Conservation (phyloP, 2,113 vertebrate species). For the Epinephelus moara region DNA sequence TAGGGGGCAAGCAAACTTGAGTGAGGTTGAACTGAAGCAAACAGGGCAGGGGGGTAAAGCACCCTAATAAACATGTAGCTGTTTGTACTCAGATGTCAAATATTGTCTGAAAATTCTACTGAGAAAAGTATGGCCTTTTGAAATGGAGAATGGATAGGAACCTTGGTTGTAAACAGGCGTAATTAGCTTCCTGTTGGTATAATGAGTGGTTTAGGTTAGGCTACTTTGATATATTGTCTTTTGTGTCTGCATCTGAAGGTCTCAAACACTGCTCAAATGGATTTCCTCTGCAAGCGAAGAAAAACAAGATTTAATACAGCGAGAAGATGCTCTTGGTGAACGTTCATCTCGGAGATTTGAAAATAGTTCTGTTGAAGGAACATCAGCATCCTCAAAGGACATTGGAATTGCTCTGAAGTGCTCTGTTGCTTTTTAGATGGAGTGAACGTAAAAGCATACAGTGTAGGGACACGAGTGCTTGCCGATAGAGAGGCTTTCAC, state of each 20-base stretch:
- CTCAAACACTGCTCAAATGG: constrained; percentile 14
- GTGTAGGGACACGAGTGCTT: constrained; percentile 36
- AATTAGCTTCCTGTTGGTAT: background rate
- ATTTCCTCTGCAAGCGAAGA: constrained; percentile 6
- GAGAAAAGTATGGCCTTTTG: too few species aligned
- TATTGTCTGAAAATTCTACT: too few species aligned
- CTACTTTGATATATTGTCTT: background rate
- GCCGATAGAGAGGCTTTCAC: constrained; percentile 56
- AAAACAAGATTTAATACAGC: background rate
- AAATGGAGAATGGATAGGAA: too few species aligned
- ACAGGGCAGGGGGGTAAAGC: too few species aligned
- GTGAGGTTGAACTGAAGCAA: too few species aligned
- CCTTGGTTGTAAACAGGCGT: background rate
- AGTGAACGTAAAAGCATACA: constrained; percentile 44
- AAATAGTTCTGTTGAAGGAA: constrained; percentile 58
- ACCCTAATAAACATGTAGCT: too few species aligned
- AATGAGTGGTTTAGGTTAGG: background rate
- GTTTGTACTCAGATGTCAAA: too few species aligned
- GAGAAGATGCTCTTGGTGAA: constrained; percentile 29
- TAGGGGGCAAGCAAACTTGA: too few species aligned
- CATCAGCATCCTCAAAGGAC: constrained; percentile 60
- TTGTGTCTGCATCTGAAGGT: constrained; percentile 6
- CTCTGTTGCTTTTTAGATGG: constrained; percentile 49
- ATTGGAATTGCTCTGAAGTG: constrained; percentile 37
- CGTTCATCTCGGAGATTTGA: constrained; percentile 15